A percentile compares a stretch with the other conserved stretches of the same genome.
Evolutionary conservation across 1,140 invertebrate genomes (phyloP).

Genomic region (Heliconius himera): DNA sequence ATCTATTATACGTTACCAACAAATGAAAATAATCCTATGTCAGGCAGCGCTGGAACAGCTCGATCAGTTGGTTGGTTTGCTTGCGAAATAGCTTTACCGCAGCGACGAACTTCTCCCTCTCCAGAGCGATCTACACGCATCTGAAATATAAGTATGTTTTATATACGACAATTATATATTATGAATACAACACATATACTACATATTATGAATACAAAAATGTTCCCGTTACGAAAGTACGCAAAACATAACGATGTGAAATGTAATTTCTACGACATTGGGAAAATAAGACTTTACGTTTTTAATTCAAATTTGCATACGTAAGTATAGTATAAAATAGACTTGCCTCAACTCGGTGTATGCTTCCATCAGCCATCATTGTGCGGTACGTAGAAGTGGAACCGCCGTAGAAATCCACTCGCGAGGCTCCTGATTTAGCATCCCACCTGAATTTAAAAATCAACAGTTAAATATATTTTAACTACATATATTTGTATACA

Average conservation of each 20-base stretch:
- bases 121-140: conserved; percentile 50
- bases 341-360: conserved; percentile 52
- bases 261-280: no score
- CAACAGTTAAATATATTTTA: background rate
- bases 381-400: conserved; percentile 52
- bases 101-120: conserved; percentile 45
- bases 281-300: no score
- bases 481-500: no score
- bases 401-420: conserved; percentile 59
- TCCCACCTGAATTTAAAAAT: conserved; percentile 53
- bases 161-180: background rate
- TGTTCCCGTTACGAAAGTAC: no score
- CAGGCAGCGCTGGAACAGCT: conserved; percentile 54
- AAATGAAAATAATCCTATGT: conserved; percentile 53
- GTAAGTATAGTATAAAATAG: background rate
- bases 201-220: no score
- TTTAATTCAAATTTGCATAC: no score
- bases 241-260: no score
- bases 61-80: conserved; percentile 35
- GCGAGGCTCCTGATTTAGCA: conserved; percentile 50
- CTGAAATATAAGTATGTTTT: conserved; percentile 21
- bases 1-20: conserved; percentile 42
- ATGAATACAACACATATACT: no score
- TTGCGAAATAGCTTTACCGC: conserved; percentile 39
- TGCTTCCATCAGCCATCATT: conserved; percentile 40